Conservation (phyloP, 2,888 invertebrate genomes). For the Pocota personata region DNA sequence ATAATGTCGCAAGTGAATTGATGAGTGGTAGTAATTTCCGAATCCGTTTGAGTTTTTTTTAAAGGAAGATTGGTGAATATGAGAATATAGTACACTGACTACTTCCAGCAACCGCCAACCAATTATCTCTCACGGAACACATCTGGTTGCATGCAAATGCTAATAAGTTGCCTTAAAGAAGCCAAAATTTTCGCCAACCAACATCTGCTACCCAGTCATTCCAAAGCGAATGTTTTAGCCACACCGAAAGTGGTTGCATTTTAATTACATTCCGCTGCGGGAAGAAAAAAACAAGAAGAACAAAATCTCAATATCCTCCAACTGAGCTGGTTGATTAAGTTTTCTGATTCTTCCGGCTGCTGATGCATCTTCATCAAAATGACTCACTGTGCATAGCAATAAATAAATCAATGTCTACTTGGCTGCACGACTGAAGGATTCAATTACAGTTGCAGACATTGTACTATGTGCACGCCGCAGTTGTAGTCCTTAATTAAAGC, state of each 20-base stretch:
- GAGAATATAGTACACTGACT: too few relatives aligned
- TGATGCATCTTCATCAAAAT: constrained; percentile 36
- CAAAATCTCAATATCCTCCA: constrained; percentile 27
- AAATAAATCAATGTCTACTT: constrained; percentile 51
- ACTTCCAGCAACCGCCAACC: constrained; percentile 30
- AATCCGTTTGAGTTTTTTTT: not conserved
- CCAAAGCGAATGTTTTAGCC: not conserved
- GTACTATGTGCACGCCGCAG: not conserved
- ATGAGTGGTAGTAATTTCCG: not conserved
- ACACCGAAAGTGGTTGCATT: constrained; percentile 25
- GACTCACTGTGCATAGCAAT: constrained; percentile 14
- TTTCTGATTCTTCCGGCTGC: constrained; percentile 19
- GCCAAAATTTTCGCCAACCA: constrained; percentile 36
- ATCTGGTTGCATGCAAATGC: constrained; percentile 37
- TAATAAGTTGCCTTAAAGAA: constrained; percentile 8
- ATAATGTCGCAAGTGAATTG: constrained; percentile 30
- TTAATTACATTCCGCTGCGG: constrained; percentile 51
- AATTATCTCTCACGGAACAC: constrained; percentile 14
- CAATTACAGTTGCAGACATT: constrained; percentile 26
- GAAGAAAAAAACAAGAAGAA: not conserved
- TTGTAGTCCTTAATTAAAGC: constrained; percentile 36
- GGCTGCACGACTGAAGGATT: constrained; percentile 35
- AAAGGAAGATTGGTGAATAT: not conserved
- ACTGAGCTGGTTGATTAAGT: constrained; percentile 27
- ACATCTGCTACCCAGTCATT: constrained; percentile 35